Percentiles rank a stretch among this genome's conserved stretches.
phyloP scores from a whole-genome alignment of 2,888 invertebrate species.

The Platycheirus albimanus region DNA sequence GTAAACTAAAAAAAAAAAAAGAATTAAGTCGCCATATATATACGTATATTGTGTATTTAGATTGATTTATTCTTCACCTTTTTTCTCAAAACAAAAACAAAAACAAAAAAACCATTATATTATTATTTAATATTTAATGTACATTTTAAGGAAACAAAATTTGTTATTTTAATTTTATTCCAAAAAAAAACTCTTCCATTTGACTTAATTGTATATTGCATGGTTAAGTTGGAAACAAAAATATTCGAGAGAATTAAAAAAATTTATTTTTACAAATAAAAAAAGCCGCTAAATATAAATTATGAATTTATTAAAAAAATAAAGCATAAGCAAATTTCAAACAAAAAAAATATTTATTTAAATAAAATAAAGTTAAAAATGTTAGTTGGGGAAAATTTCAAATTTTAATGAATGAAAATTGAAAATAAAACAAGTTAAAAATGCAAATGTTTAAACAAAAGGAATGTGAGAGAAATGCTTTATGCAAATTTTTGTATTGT shows the following conservation, averaged over 20 bases:
- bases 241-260: slow-evolving; percentile 40
- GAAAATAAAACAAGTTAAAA: slow-evolving; percentile 30
- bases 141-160: slow-evolving; percentile 45
- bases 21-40: slow-evolving; percentile 37
- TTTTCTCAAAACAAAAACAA: slow-evolving; percentile 32
- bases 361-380: slow-evolving; percentile 19
- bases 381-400: slow-evolving; percentile 6
- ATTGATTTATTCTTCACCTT: slow-evolving; percentile 46
- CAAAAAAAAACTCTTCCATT: slow-evolving; percentile 35
- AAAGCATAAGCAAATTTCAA: slow-evolving; percentile 9
- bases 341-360: slow-evolving; percentile 33
- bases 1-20: background rate
- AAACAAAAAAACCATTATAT: slow-evolving; percentile 29
- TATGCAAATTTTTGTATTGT: slow-evolving; percentile 73
- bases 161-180: slow-evolving; percentile 60
- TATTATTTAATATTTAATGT: slow-evolving; percentile 61
- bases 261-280: slow-evolving; percentile 25
- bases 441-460: slow-evolving; percentile 19
- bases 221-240: slow-evolving; percentile 7
- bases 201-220: slow-evolving; percentile 33
- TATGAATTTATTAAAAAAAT: slow-evolving; percentile 27
- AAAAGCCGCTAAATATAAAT: slow-evolving; percentile 27
- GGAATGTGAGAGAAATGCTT: slow-evolving; percentile 49
- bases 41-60: slow-evolving; percentile 36
- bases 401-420: background rate